Percentiles rank a stretch among this genome's conserved stretches.
These are phyloP conservation scores for Mastomys natalensis DNA, from an alignment of 2,113 vertebrate species.

Conservation along the genomic window DNA sequence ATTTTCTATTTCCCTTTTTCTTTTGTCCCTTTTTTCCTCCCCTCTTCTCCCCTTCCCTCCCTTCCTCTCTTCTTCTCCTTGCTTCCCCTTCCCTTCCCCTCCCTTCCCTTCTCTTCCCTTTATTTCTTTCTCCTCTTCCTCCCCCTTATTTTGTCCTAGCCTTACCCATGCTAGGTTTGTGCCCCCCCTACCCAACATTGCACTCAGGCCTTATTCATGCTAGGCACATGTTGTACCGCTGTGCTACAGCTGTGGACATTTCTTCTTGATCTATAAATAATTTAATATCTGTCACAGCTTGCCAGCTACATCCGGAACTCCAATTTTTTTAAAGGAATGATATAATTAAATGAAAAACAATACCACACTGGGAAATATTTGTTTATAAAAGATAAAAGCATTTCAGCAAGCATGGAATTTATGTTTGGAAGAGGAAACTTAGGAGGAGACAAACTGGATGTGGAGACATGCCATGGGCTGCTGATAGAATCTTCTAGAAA, in stretches of 20 bases:
- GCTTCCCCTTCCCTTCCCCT: neutral
- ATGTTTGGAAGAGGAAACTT: neutral
- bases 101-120: neutral
- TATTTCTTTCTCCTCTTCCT: neutral
- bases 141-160: neutral
- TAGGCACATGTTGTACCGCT: no score
- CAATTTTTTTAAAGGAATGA: neutral
- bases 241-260: neutral
- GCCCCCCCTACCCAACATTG: no score
- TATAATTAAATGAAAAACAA: constrained; percentile 48
- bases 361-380: constrained; percentile 13
- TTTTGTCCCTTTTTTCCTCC: neutral
- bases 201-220: neutral
- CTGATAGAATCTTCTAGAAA: neutral
- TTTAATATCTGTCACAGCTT: constrained; percentile 56
- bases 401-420: constrained; percentile 13
- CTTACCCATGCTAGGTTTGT: no score
- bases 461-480: neutral
- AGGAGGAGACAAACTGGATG: constrained; percentile 22
- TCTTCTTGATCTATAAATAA: neutral
- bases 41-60: no score
- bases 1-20: neutral
- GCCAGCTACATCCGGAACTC: neutral
- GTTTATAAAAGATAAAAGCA: constrained; percentile 54
- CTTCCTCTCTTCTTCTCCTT: no score